These are phyloP conservation scores for Pantala flavescens DNA, from an alignment of 1,140 invertebrate genomes.

Conservation along the genomic window DNA sequence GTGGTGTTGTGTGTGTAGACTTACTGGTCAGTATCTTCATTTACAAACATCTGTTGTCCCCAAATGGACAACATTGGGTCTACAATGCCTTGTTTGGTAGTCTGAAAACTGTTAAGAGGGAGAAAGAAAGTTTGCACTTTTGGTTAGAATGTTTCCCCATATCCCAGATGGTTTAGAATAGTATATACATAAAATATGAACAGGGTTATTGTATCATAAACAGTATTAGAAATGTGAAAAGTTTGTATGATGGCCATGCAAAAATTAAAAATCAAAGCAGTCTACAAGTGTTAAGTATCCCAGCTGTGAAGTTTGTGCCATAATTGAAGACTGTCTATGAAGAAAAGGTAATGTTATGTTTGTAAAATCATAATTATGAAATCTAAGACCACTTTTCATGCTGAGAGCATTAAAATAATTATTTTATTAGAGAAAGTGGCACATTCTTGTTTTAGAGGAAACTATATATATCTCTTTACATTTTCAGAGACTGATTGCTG, in stretches of 20 bases:
- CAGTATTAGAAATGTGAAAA: slow-evolving; percentile 12
- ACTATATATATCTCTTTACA: not conserved
- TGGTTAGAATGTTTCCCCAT: slow-evolving; percentile 22
- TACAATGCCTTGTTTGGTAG: slow-evolving; percentile 88
- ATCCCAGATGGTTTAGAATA: slow-evolving; percentile 9
- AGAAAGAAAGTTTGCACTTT: slow-evolving; percentile 22
- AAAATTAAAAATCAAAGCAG: slow-evolving; percentile 11
- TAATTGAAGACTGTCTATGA: not conserved
- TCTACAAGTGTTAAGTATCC: not conserved
- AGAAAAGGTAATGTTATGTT: slow-evolving; percentile 7
- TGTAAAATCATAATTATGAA: not conserved
- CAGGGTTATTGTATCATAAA: slow-evolving; percentile 1
- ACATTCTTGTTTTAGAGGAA: not conserved
- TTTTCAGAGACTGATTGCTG: not conserved
- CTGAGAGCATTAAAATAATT: not conserved
- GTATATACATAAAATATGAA: slow-evolving; percentile 4
- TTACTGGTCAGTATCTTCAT: slow-evolving; percentile 93
- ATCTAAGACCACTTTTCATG: slow-evolving; percentile 9
- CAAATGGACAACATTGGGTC: slow-evolving; percentile 94
- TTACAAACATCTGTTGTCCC: slow-evolving; percentile 92
- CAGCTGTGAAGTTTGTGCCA: slow-evolving; percentile 7
- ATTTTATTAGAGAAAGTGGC: not conserved
- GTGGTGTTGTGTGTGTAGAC: slow-evolving; percentile 37
- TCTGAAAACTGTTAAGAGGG: slow-evolving; percentile 71
- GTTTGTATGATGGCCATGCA: slow-evolving; percentile 8